Conservation (phyloP, 2,113 vertebrate species). For the Sorex araneus region DNA sequence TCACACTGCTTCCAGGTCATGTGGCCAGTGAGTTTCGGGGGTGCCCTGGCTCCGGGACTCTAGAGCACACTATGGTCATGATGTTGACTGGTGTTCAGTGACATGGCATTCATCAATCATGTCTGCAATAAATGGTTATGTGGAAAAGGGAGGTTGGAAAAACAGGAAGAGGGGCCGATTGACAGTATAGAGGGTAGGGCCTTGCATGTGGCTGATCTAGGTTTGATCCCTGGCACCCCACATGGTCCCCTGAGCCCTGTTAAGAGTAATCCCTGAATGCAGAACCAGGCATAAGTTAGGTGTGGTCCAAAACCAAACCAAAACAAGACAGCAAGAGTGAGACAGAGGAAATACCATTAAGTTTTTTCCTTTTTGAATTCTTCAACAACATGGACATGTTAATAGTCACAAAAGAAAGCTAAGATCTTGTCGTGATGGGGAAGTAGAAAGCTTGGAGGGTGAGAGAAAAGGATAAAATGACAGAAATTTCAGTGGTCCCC, state of each 20-base stretch:
- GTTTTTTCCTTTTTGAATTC: background rate
- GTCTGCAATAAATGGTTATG: background rate
- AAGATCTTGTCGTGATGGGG: background rate
- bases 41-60: background rate
- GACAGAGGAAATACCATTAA: background rate
- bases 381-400: no score
- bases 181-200: no score
- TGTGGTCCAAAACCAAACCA: background rate
- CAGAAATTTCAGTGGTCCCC: background rate
- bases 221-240: no score
- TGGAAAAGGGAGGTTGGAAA: background rate
- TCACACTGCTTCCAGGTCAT: background rate
- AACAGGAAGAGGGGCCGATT: background rate
- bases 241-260: no score
- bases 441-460: background rate
- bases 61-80: background rate
- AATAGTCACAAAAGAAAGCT: background rate
- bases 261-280: no score
- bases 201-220: no score
- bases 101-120: background rate
- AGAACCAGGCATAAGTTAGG: no score
- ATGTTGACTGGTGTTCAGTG: background rate
- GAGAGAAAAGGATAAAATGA: background rate
- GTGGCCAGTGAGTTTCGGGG: background rate
- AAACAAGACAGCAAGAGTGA: background rate